These are phyloP conservation scores for Drosophila kurseongensis DNA, from an alignment of 1,140 invertebrate species.

Conservation along the genomic window DNA sequence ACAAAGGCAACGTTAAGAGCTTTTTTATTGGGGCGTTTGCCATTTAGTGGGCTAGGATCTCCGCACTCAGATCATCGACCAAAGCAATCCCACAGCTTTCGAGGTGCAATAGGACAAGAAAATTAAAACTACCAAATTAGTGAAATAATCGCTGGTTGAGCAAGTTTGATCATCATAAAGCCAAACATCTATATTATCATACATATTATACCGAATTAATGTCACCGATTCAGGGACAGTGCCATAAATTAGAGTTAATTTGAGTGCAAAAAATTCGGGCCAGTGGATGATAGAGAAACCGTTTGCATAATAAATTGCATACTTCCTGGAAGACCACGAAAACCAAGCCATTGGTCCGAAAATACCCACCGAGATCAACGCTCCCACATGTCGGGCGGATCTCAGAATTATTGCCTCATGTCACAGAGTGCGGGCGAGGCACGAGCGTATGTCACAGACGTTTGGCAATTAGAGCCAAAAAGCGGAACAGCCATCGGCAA, in stretches of 20 bases:
- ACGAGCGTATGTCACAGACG: constrained; percentile 57
- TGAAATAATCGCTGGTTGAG: constrained; percentile 32
- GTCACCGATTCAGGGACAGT: constrained; percentile 54
- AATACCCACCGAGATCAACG: constrained; percentile 64
- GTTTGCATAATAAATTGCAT: constrained; percentile 75
- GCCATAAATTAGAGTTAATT: constrained; percentile 75
- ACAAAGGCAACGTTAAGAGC: constrained; percentile 28
- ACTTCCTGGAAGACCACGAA: constrained; percentile 65
- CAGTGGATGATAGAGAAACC: constrained; percentile 24
- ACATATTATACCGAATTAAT: constrained; percentile 33
- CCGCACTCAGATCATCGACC: constrained; percentile 38
- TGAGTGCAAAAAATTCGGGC: constrained; percentile 37
- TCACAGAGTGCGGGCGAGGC: constrained; percentile 51
- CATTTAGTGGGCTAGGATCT: constrained; percentile 38
- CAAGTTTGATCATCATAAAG: constrained; percentile 39
- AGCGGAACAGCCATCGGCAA: constrained; percentile 33
- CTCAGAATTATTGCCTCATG: constrained; percentile 41
- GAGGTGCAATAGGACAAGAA: constrained; percentile 12
- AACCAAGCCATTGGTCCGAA: constrained; percentile 51
- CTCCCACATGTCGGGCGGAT: constrained; percentile 58
- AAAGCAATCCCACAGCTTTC: constrained; percentile 3
- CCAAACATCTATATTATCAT: constrained; percentile 24
- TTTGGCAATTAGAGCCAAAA: constrained; percentile 71
- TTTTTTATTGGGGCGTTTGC: constrained; percentile 43
- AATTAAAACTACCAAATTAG: constrained; percentile 4